Evolutionary conservation across 2,888 invertebrate species (phyloP), one percentile per base, ranked within the genome.

Genomic region (Troides aeacus): DNA sequence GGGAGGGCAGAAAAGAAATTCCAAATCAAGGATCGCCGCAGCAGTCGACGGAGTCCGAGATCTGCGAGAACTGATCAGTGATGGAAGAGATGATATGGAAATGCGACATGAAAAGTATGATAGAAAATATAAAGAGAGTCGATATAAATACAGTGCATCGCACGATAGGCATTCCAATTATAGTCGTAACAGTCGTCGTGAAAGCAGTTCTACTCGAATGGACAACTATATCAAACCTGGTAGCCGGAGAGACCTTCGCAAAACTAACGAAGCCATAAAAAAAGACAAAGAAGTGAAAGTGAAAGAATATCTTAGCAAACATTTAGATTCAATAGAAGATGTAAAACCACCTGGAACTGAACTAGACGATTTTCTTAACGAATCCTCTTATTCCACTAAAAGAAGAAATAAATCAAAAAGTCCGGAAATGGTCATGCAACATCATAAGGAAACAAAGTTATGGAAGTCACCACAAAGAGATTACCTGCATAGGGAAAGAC

Each of bases 341-440:
- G 75, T 92, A 42, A 81, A 87, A 0, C 92, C 92, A 1, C 92
- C 92, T 39, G 92, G 92, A 12, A 92, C 92, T 1, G 92, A 92
- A 74, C 81, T 92, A 0, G 92, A 92, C 62, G 91, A 90, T 67
- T 90, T 84, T 74, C 89, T 77, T 72, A 82, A 84, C 23, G 82
- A 80, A 53, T 76, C 76, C 12, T 81, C 82, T 69, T 61, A 60
- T 46, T 39, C 61, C 3, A 42, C 61, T 5, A 76, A 70, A 66
- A 63, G 50, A 83, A 78, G 59, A 78, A 73, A 42, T 12, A 62
- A 39, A 64, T 67, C 67, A 1, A 67, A 36, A 65, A 56, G 73
- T 24, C 64, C 72, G 23, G 66, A 69, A 10, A 24, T 63, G 77
- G 79, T 60, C 59, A 36, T 46, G 30, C 63, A 42, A 24, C 60